These are phyloP conservation scores for Mesoclemmys tuberculata DNA, from an alignment of 2,113 vertebrate genomes.

Conservation along the genomic window DNA sequence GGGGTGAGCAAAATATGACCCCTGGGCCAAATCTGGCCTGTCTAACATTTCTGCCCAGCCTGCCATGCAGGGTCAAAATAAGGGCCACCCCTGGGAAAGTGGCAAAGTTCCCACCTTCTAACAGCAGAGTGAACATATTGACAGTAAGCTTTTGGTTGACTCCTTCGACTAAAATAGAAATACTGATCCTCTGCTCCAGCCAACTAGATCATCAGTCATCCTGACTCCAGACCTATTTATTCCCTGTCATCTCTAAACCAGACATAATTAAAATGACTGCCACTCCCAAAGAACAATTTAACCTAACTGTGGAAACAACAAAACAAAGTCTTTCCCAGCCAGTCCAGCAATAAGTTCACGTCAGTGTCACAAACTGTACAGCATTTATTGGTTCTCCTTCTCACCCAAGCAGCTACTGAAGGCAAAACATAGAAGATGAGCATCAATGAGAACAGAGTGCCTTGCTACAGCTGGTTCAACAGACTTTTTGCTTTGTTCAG, in stretches of 20 bases:
- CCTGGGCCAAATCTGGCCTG: no score
- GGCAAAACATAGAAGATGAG: background rate
- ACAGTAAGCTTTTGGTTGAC: background rate
- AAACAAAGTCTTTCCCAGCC: background rate
- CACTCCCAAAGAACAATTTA: background rate
- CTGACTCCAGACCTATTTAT: background rate
- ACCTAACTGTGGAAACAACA: background rate
- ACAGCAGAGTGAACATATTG: background rate
- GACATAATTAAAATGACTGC: background rate
- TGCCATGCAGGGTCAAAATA: no score
- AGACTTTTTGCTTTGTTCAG: background rate
- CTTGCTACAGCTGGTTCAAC: background rate
- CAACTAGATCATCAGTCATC: background rate
- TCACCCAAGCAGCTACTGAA: background rate
- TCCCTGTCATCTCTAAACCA: background rate
- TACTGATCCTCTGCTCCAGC: background rate
- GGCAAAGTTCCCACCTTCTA: background rate
- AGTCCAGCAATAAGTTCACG: background rate
- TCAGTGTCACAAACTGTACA: rapidly evolving
- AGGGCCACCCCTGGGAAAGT: no score
- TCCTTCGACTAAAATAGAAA: background rate
- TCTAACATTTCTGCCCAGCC: no score
- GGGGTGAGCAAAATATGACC: no score
- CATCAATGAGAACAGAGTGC: background rate
- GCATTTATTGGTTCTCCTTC: background rate